Evolutionary conservation across 2,113 vertebrate genomes (phyloP).

Genomic region (Orcinus orca): DNA sequence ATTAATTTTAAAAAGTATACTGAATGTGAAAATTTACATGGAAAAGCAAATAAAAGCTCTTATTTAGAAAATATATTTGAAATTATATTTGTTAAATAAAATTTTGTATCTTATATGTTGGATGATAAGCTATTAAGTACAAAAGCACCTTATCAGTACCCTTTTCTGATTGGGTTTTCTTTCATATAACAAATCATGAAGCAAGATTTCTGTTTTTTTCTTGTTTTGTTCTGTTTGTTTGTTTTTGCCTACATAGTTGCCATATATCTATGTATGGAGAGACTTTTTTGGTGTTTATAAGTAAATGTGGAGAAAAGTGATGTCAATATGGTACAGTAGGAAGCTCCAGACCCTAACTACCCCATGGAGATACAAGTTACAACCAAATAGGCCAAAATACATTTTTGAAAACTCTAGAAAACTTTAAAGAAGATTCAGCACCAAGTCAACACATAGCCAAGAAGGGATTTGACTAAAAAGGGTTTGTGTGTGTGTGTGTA

Average conservation of each 20-base stretch:
- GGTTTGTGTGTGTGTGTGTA: accelerated
- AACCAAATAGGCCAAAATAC: not conserved
- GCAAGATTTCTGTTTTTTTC: not conserved
- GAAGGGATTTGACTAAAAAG: not conserved
- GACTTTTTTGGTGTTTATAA: not conserved
- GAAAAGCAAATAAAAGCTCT: not conserved
- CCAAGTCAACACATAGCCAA: not conserved
- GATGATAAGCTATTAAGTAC: not conserved
- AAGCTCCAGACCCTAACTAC: not conserved
- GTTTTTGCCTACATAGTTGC: not conserved
- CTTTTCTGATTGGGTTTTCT: not conserved
- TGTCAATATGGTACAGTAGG: not conserved
- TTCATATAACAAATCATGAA: not conserved
- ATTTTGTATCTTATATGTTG: not conserved
- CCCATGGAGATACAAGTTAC: not conserved
- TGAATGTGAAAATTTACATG: not conserved
- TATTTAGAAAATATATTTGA: not conserved
- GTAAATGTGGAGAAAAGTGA: not conserved
- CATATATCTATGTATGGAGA: not conserved
- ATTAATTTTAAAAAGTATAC: not conserved
- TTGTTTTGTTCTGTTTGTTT: not conserved
- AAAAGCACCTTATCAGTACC: not conserved
- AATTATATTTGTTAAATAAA: not conserved
- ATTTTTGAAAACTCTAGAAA: not conserved
- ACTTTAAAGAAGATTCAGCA: not conserved